phyloP scores from a whole-genome alignment of 2,888 invertebrate genomes.

The Homarus gammarus region DNA sequence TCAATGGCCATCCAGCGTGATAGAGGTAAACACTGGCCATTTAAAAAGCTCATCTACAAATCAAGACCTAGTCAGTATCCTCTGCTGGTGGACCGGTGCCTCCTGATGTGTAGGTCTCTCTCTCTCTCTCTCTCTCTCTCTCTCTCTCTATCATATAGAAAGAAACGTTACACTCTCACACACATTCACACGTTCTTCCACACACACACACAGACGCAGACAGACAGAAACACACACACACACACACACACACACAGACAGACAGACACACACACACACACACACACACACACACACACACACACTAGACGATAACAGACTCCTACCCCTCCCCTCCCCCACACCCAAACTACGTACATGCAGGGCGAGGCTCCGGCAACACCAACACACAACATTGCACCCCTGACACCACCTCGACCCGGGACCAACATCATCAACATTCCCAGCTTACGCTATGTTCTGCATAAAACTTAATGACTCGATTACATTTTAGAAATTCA shows the following conservation, averaged over 20 bases:
- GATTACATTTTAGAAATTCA: slow-evolving; percentile 70
- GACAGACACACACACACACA: neutral
- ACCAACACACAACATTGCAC: neutral
- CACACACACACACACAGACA: neutral
- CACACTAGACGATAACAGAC: neutral
- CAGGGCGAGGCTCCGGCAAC: too few species aligned
- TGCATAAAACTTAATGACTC: slow-evolving; percentile 69
- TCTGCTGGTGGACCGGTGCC: slow-evolving; percentile 16
- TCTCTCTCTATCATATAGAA: too few species aligned
- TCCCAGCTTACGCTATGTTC: slow-evolving; percentile 55
- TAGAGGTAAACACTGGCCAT: slow-evolving; percentile 54
- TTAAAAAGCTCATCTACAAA: slow-evolving; percentile 59
- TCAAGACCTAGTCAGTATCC: slow-evolving; percentile 44
- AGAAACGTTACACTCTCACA: too few species aligned
- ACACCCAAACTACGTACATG: neutral
- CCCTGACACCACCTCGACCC: neutral
- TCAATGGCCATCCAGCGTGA: slow-evolving; percentile 39
- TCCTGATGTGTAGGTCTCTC: slow-evolving; percentile 27
- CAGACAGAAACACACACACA: slow-evolving; percentile 17
- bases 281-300: slow-evolving; percentile 14
- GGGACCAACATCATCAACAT: slow-evolving; percentile 27
- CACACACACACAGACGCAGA: neutral
- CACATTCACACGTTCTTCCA: too few species aligned
- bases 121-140: slow-evolving; percentile 3
- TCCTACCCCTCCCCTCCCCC: neutral